Conservation (phyloP, 1,140 invertebrate genomes). For the Rhynchophorus ferrugineus region DNA sequence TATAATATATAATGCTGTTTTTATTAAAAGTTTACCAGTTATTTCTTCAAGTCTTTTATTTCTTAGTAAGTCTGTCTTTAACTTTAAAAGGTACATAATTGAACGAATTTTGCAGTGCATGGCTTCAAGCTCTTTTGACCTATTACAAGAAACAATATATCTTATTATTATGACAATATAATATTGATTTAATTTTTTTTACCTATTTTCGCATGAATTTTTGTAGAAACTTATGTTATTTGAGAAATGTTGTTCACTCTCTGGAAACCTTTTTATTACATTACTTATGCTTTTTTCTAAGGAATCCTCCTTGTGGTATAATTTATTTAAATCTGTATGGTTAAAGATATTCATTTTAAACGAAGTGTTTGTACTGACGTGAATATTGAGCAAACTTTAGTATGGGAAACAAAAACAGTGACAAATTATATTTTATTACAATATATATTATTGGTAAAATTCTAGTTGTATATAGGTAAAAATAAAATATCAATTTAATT, state of each 20-base stretch:
- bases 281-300: slow-evolving; percentile 25
- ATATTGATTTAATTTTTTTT: too few relatives aligned
- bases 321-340: slow-evolving; percentile 27
- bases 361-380: slow-evolving; percentile 1
- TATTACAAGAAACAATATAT: too few relatives aligned
- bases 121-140: too few relatives aligned
- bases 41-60: slow-evolving; percentile 10
- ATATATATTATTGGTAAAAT: not conserved
- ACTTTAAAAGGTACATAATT: not conserved
- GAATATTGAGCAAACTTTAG: slow-evolving; percentile 18
- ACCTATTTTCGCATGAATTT: too few relatives aligned
- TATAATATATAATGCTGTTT: not conserved
- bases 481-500: not conserved
- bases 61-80: slow-evolving; percentile 10
- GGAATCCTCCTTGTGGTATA: slow-evolving; percentile 25
- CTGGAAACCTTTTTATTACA: too few relatives aligned
- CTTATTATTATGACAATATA: too few relatives aligned
- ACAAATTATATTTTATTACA: not conserved
- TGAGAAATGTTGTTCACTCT: too few relatives aligned
- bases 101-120: too few relatives aligned
- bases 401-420: not conserved
- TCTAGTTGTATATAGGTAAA: too few relatives aligned
- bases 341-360: slow-evolving; percentile 13
- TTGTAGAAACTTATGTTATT: too few relatives aligned
- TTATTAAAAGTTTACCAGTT: not conserved